Evolutionary conservation across 2,888 invertebrate species (phyloP), one percentile per base, ranked within the genome.

Genomic region (Argynnis bischoffii): DNA sequence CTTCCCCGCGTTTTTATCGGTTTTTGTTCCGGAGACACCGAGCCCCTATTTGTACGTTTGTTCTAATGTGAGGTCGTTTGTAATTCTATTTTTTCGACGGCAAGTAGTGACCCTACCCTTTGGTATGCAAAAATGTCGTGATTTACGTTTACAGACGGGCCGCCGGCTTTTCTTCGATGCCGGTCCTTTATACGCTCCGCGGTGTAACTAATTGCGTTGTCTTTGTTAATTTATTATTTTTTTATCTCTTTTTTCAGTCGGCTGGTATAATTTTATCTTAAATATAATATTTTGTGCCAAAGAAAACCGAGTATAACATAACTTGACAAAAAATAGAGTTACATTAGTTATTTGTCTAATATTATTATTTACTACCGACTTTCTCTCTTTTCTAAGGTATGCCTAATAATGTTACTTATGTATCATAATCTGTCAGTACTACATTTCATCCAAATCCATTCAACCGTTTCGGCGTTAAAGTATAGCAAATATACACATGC

Each of bases 21-120:
- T 90, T 91, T 92, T 92, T 92, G 91, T 92, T 91, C 90, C 92
- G 92, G 91, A 88, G 90, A 90, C 89, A 85, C 82, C 78, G 82
- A 80, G 81, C 80, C 80, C 81, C 82, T 81, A 83, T 83, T 84
- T 82, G 82, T 79, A 78, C 80, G 87, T 86, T 89, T 87, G 90
- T 89, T 87, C 89, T 92, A 90, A 91, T 90, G 92, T 85, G 78
- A 81, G 81, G 79, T 87, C 92, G 88, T 91, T 90, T 90, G 89
- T 92, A 88, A 90, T 90, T 89, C 89, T 89, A 87, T 87, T 83
- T 86, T 85, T 85, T 82, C 78, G 77, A 75, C 75, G 74, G 78
- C 85, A 85, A 85, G 86, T 80, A 74, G 82, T 79, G 81, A 81
- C 83, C 84, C 82, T 85, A 84, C 85, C 74, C 79, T 80, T 80